These are phyloP conservation scores for Pyrrhura leucotis DNA, from an alignment of 2,797 vertebrate genomes.

Conservation along the genomic window DNA sequence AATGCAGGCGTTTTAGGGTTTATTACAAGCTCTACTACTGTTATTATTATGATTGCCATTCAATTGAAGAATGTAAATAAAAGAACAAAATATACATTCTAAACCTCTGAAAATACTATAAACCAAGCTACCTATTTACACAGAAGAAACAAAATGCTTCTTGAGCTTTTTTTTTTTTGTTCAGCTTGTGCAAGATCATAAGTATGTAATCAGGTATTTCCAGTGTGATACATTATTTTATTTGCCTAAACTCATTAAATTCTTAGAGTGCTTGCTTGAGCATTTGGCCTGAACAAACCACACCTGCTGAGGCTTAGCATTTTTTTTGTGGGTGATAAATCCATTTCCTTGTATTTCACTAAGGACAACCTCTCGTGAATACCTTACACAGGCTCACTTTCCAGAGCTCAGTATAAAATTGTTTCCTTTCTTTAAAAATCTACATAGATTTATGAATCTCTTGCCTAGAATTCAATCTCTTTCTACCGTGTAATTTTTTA, in stretches of 20 bases:
- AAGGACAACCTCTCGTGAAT: neutral
- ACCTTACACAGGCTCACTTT: neutral
- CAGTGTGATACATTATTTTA: constrained; percentile 49
- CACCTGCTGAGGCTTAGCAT: neutral
- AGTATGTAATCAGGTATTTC: constrained; percentile 56
- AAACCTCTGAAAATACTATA: constrained; percentile 37
- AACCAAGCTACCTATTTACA: constrained; percentile 19
- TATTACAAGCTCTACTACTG: neutral
- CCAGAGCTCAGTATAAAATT: neutral
- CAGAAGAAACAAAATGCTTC: constrained; percentile 47
- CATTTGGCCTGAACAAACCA: constrained; percentile 42
- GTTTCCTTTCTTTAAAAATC: neutral
- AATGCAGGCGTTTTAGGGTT: neutral
- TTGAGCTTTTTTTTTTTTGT: constrained; percentile 40
- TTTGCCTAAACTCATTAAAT: constrained; percentile 48
- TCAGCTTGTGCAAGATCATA: constrained; percentile 45
- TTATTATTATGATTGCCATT: neutral
- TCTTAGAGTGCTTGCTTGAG: constrained; percentile 23
- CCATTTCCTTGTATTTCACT: neutral
- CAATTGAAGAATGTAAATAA: neutral
- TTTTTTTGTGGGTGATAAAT: constrained; percentile 20
- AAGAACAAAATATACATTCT: neutral
- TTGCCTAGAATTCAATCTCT: neutral
- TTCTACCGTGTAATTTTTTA: neutral
- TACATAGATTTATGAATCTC: neutral